Percentiles rank a stretch among this genome's conserved stretches.
These are phyloP conservation scores for Cliona cf. orientalis DNA, from an alignment of 37 sponge, comb jelly and placozoan genomes.

Conservation along the genomic window DNA sequence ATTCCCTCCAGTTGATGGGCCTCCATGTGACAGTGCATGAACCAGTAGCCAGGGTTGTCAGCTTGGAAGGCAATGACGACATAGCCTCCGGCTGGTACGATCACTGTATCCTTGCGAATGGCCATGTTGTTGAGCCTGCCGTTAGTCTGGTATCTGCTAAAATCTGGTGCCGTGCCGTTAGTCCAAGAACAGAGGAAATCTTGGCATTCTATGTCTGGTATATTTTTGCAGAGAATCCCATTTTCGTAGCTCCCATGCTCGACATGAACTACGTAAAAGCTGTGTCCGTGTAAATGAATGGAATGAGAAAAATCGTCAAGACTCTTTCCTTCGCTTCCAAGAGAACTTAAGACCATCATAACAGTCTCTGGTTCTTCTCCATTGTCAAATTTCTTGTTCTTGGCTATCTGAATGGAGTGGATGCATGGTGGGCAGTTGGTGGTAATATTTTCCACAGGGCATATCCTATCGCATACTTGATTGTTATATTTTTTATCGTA, in stretches of 20 bases:
- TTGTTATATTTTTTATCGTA: too few relatives aligned
- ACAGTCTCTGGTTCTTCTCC: too few relatives aligned
- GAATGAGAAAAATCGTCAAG: slow-evolving; percentile 56
- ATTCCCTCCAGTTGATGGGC: slow-evolving; percentile 83
- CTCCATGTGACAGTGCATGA: slow-evolving; percentile 93
- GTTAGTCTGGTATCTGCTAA: too few relatives aligned
- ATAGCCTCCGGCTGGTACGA: slow-evolving; percentile 89
- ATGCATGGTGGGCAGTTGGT: too few relatives aligned
- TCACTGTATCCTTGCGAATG: slow-evolving; percentile 83
- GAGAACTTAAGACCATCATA: slow-evolving; percentile 37
- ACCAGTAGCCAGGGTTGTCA: slow-evolving; percentile 94
- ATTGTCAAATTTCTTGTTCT: too few relatives aligned
- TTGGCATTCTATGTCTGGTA: slow-evolving; percentile 39
- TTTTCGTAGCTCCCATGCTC: slow-evolving; percentile 55
- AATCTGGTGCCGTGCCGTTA: background rate
- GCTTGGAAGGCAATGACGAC: slow-evolving; percentile 74
- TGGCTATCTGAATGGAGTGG: too few relatives aligned
- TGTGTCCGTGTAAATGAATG: slow-evolving; percentile 77
- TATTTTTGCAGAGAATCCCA: background rate
- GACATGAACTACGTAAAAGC: slow-evolving; percentile 65
- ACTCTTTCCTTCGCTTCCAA: background rate
- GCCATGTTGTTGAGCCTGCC: slow-evolving; percentile 2
- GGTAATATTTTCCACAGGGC: too few relatives aligned
- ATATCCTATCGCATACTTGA: too few relatives aligned
- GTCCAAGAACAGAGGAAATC: slow-evolving; percentile 17